Conservation (phyloP, 2,888 invertebrate species). For the Netelia fuscicornis region DNA sequence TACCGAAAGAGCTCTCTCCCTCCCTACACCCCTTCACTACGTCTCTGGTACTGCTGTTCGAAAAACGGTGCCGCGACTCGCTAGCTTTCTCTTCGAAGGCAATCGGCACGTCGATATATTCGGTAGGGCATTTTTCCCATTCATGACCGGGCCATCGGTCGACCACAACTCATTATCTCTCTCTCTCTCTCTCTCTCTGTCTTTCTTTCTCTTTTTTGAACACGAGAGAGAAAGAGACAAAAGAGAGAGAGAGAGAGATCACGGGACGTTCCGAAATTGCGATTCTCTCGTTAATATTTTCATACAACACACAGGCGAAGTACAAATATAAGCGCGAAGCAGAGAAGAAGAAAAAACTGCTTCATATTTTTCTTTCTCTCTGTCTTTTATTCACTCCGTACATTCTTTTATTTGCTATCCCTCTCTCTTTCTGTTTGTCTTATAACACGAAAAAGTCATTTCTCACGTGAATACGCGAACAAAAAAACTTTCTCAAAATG, state of each 20-base stretch:
- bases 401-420: not conserved
- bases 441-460: not conserved
- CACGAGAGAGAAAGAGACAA: conserved; percentile 13
- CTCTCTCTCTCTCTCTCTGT: conserved; percentile 19
- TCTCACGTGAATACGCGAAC: not conserved
- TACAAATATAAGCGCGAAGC: not conserved
- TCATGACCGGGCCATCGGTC: conserved; percentile 68
- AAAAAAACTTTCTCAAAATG: not conserved
- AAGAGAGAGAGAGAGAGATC: conserved; percentile 17
- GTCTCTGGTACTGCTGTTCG: conserved; percentile 69
- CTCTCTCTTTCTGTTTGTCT: not conserved
- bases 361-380: not conserved
- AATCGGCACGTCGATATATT: conserved; percentile 83
- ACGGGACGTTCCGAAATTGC: conserved; percentile 55
- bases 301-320: conserved; percentile 14
- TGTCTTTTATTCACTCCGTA: not conserved
- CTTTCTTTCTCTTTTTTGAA: not conserved
- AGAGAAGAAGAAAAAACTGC: conserved; percentile 29
- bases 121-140: conserved; percentile 73
- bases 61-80: conserved; percentile 69
- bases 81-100: conserved; percentile 83
- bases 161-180: conserved; percentile 47
- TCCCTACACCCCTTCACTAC: conserved; percentile 66
- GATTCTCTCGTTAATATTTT: conserved; percentile 61
- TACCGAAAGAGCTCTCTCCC: conserved; percentile 74